Conservation (phyloP, 2,888 invertebrate genomes). For the Heliconius aoede region DNA sequence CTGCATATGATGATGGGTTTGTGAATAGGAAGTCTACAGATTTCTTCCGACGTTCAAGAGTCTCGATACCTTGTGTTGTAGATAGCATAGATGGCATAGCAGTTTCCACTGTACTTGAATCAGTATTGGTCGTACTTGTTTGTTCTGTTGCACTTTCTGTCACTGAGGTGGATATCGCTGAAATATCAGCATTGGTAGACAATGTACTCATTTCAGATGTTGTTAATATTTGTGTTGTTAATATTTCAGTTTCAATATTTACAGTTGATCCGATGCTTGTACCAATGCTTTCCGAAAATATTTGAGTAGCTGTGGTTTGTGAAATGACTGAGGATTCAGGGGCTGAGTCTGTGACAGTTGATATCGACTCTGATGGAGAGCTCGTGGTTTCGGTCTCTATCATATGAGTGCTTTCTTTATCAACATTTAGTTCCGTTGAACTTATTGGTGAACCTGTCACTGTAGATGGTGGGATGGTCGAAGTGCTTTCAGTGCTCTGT, state of each 20-base stretch:
- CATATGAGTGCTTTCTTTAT: constrained; percentile 18
- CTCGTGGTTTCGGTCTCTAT: constrained; percentile 1
- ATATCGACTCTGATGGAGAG: neutral
- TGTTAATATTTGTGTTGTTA: constrained; percentile 17
- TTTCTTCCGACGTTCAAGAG: constrained; percentile 69
- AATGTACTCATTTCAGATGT: constrained; percentile 21
- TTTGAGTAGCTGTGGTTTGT: constrained; percentile 26
- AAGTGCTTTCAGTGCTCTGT: constrained; percentile 57
- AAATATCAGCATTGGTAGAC: constrained; percentile 14
- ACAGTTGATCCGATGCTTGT: constrained; percentile 49
- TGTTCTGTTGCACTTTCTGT: constrained; percentile 39
- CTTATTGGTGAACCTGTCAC: constrained; percentile 17
- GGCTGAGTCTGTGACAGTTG: constrained; percentile 26
- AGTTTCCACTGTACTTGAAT: constrained; percentile 33
- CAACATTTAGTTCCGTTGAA: constrained; percentile 27
- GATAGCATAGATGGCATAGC: constrained; percentile 51
- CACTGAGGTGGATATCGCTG: constrained; percentile 28
- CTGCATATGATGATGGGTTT: constrained; percentile 69
- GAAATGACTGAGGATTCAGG: neutral
- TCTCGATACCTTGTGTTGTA: constrained; percentile 60
- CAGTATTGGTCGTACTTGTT: constrained; percentile 40
- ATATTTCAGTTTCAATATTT: constrained; percentile 37
- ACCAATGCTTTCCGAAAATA: constrained; percentile 46
- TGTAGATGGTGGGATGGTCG: constrained; percentile 45
- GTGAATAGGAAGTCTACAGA: constrained; percentile 76